Evolutionary conservation across 2,113 vertebrate genomes (phyloP).

Genomic region (Phodopus roborovskii): DNA sequence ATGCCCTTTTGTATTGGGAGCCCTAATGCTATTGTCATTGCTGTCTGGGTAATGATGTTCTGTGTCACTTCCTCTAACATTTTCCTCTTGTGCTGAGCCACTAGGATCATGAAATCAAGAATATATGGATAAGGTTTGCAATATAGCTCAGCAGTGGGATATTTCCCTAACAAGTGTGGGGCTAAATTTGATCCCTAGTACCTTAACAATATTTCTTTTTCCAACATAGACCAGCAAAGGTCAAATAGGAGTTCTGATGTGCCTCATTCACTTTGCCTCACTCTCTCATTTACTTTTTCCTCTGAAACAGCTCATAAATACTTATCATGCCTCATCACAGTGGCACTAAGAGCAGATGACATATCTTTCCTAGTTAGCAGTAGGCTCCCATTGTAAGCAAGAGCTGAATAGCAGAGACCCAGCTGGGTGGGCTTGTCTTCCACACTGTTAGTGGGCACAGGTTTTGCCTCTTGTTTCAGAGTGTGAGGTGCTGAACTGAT

Average conservation of each 20-base stretch:
- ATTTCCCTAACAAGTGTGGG: neutral
- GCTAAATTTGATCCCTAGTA: neutral
- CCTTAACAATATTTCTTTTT: neutral
- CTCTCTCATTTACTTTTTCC: neutral
- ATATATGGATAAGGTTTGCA: neutral
- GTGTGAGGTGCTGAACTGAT: neutral
- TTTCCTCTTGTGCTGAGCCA: neutral
- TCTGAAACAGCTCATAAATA: neutral
- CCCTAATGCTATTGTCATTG: neutral
- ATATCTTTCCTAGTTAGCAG: neutral
- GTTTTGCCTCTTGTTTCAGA: neutral
- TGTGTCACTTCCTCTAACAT: neutral
- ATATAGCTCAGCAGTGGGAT: neutral
- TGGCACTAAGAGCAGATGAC: neutral
- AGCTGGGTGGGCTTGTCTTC: neutral
- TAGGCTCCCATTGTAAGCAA: neutral
- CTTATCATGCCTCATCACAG: neutral
- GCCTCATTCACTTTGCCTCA: neutral
- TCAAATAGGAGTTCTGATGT: neutral
- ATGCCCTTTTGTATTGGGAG: neutral
- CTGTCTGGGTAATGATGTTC: neutral
- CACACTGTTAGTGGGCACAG: neutral
- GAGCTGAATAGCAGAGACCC: neutral
- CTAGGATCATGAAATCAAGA: constrained; percentile 30
- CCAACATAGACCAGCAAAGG: neutral